Percentiles rank a stretch among this genome's conserved stretches.
Conservation (phyloP, 2,888 invertebrate genomes). For the Carterocephalus palaemon region DNA sequence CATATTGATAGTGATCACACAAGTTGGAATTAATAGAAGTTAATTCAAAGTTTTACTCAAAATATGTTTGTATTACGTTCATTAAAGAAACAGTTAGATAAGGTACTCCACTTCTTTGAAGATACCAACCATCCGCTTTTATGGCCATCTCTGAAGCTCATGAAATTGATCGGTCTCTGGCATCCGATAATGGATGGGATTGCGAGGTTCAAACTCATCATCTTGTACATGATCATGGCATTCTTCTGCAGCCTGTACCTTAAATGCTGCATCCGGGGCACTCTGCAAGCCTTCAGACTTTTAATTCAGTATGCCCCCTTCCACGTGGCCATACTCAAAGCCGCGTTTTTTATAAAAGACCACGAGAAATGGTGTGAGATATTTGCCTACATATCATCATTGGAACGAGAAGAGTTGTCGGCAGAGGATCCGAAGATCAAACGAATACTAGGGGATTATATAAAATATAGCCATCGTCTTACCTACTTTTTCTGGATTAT, state of each 20-base stretch:
- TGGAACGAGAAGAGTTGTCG: slow-evolving; percentile 42
- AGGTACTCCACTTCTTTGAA: slow-evolving; percentile 39
- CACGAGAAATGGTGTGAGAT: slow-evolving; percentile 46
- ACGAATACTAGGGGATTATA: slow-evolving; percentile 41
- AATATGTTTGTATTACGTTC: slow-evolving; percentile 1
- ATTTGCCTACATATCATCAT: slow-evolving; percentile 45
- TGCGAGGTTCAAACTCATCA: slow-evolving; percentile 39
- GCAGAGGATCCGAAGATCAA: slow-evolving; percentile 33
- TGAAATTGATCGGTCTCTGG: slow-evolving; percentile 48
- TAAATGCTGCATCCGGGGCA: slow-evolving; percentile 43
- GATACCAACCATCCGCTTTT: slow-evolving; percentile 48
- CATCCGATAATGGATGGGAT: slow-evolving; percentile 38
- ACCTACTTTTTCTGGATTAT: slow-evolving; percentile 52
- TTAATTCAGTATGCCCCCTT: slow-evolving; percentile 56
- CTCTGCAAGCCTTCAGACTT: slow-evolving; percentile 40
- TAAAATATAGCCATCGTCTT: slow-evolving; percentile 44
- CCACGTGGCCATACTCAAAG: slow-evolving; percentile 53
- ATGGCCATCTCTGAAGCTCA: slow-evolving; percentile 47
- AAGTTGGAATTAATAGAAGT: slow-evolving; percentile 5
- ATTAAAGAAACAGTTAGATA: slow-evolving; percentile 11
- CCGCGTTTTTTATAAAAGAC: slow-evolving; percentile 47
- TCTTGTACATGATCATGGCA: slow-evolving; percentile 41
- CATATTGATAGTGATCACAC: too few species aligned
- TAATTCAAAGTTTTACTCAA: slow-evolving; percentile 1
- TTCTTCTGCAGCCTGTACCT: slow-evolving; percentile 55